Evolutionary conservation across 2,888 invertebrate genomes (phyloP), one percentile per base, ranked within the genome.

Genomic region (Plusia festucae): DNA sequence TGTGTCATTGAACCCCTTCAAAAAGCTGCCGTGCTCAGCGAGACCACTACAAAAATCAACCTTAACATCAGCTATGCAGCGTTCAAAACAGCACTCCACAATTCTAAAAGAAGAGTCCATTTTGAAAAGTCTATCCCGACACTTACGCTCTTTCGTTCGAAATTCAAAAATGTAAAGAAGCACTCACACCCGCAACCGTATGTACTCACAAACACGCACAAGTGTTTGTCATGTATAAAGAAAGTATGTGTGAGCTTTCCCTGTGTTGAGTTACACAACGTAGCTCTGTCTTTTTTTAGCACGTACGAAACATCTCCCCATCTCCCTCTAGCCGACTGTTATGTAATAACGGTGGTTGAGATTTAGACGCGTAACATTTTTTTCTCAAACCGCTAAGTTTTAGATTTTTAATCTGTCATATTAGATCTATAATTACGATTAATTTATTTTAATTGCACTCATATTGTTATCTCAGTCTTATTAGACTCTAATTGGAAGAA

Each of bases 301-400:
- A 69, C 70, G 68, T 75, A 81, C 61, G 74, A 73, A 68, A 73
- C 68, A 70, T 82, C 74, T 76, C 54, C 62, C 80, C 71, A 55
- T 91, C 91, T 86, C 90, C 70, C 67, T 93, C 88, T 72, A 78
- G 70, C 89, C 70, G 83, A 91, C 93, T 92, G 94, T 95, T 95
- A 95, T 93, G 91, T 90, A 94, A 95, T 94, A 94, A 94, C 94
- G 93, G 94, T 93, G 90, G 92, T 93, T 93, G 91, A 91, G 89
- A 91, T 92, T 92, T 93, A 88, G 90, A 88, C 86, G 89, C 85
- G 91, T 93, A 93, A 92, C 92, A 92, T 94, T 94, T 94, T 93
- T 93, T 90, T 90, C 82, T 87, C 27, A 85, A 85, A 90, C 91
- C 90, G 90, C 90, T 91, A 91, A 80, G 79, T 82, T 85, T 85